Percentiles rank a stretch among this genome's conserved stretches.
Evolutionary conservation across 1,140 invertebrate species (phyloP).

Genomic region (Galleria mellonella): DNA sequence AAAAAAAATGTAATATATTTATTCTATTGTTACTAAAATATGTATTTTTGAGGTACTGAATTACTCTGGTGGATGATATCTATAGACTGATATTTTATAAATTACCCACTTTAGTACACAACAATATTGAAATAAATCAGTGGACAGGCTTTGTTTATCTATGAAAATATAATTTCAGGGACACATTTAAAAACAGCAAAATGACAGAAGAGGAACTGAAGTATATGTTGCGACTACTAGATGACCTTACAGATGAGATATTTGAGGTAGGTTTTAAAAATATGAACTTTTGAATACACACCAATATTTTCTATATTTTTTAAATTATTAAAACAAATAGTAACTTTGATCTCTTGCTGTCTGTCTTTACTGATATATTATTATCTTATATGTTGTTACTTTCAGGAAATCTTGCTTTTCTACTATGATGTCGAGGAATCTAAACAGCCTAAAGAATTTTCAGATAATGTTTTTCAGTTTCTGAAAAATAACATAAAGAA

Average conservation of each 20-base stretch:
- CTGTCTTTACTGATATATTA: not conserved
- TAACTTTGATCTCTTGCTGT: too few species aligned
- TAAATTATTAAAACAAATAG: too few species aligned
- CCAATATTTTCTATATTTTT: not conserved
- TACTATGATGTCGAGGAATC: conserved; percentile 36
- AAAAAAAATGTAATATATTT: too few species aligned
- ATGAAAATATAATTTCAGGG: conserved; percentile 5
- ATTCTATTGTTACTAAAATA: too few species aligned
- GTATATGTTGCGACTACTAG: conserved; percentile 47
- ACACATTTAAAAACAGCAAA: conserved; percentile 14
- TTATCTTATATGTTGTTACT: conserved; percentile 11
- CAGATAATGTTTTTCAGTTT: conserved; percentile 32
- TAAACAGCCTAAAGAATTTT: conserved; percentile 32
- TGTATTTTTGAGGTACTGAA: too few species aligned
- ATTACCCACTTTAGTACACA: too few species aligned
- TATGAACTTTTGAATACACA: too few species aligned
- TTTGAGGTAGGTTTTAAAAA: conserved; percentile 46
- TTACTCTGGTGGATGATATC: too few species aligned
- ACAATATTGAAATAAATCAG: too few species aligned
- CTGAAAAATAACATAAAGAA: conserved; percentile 45
- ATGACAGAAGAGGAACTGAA: conserved; percentile 61
- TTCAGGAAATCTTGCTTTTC: conserved; percentile 50
- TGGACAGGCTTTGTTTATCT: too few species aligned
- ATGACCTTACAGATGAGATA: conserved; percentile 38
- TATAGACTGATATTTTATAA: too few species aligned